Conservation (phyloP, 2,888 invertebrate species). For the Vesta saturnalis region DNA sequence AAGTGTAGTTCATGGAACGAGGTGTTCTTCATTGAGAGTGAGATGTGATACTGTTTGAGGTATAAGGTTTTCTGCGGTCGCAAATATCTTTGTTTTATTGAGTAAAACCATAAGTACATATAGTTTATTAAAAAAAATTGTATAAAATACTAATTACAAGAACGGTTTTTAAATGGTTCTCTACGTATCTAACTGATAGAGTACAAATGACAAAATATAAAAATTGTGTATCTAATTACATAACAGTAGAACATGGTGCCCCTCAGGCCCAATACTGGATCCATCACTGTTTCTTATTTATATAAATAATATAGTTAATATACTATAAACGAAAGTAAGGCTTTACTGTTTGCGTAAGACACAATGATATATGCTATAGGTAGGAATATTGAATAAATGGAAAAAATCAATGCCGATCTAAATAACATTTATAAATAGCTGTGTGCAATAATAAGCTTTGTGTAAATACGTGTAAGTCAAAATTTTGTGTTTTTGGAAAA, state of each 20-base stretch:
- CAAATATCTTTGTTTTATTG: neutral
- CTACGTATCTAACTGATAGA: neutral
- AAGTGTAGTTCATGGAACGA: too few relatives aligned
- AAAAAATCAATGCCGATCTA: neutral
- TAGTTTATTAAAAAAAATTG: slow-evolving; percentile 4
- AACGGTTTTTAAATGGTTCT: slow-evolving; percentile 6
- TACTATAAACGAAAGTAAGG: neutral
- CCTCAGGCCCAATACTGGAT: neutral
- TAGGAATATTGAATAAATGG: neutral
- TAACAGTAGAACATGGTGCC: neutral
- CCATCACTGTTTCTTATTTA: neutral
- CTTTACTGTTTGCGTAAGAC: neutral
- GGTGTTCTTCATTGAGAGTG: neutral
- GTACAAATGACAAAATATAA: neutral
- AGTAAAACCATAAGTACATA: neutral
- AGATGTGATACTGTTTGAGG: neutral
- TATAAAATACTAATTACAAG: neutral
- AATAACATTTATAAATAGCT: too few relatives aligned
- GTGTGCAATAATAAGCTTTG: too few relatives aligned
- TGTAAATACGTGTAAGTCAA: too few relatives aligned
- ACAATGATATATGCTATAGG: neutral
- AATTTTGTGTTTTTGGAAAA: too few relatives aligned
- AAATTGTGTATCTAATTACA: neutral
- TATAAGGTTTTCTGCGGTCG: neutral
- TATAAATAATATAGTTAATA: neutral